Evolutionary conservation across 2,113 vertebrate genomes (phyloP).

Genomic region (Thunnus maccoyii): DNA sequence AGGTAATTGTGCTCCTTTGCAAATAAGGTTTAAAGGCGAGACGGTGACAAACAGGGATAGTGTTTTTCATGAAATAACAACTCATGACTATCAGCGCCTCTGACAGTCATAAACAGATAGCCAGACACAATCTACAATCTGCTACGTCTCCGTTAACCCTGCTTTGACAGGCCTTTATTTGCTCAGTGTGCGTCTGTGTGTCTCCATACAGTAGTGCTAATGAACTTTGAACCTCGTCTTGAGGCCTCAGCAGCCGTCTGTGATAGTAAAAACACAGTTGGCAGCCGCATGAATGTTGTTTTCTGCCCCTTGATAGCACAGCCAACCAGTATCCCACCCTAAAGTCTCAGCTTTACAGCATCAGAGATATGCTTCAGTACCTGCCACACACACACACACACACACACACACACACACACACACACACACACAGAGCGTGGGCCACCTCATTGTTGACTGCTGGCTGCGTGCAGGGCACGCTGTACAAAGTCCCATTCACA

Average conservation of each 20-base stretch:
- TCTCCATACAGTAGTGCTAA: conserved; percentile 47
- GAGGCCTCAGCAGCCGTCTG: conserved; percentile 48
- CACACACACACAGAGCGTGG: not conserved
- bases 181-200: conserved; percentile 41
- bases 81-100: conserved; percentile 45
- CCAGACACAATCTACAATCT: conserved; percentile 38
- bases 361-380: not conserved
- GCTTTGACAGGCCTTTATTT: conserved; percentile 36
- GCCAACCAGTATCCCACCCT: conserved; percentile 21
- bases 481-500: conserved; percentile 68
- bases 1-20: conserved; percentile 31
- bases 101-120: conserved; percentile 41
- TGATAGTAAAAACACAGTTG: conserved; percentile 51
- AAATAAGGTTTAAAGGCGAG: conserved; percentile 16
- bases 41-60: conserved; percentile 16
- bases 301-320: conserved; percentile 35
- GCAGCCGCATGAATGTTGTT: conserved; percentile 48
- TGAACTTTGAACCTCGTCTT: conserved; percentile 79
- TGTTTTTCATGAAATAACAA: conserved; percentile 57
- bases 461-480: conserved; percentile 30
- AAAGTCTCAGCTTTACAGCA: conserved; percentile 44
- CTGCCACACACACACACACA: conserved; percentile 19
- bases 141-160: conserved; percentile 4
- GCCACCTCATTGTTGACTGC: conserved; percentile 38
- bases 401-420: too few species aligned